phyloP scores from a whole-genome alignment of 2,888 invertebrate genomes.

The Lasioglossum pauxillum region DNA sequence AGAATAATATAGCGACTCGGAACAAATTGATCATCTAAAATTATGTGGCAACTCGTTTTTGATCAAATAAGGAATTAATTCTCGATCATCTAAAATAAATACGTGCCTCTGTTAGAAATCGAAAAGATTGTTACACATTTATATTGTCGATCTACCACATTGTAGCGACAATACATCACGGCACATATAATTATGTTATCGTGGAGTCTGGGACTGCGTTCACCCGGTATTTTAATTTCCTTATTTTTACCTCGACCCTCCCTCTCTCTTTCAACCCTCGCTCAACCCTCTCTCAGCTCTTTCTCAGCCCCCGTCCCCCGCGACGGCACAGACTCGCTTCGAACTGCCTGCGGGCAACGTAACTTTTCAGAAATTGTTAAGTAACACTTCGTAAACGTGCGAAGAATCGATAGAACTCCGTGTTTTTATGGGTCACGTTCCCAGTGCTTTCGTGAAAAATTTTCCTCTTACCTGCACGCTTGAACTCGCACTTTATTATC shows the following conservation, averaged over 20 bases:
- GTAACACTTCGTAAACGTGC: slow-evolving; percentile 26
- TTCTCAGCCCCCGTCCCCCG: background rate
- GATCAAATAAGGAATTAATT: no score
- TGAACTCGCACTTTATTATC: background rate
- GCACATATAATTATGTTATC: slow-evolving; percentile 61
- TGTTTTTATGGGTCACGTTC: slow-evolving; percentile 24
- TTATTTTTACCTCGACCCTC: slow-evolving; percentile 44
- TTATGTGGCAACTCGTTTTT: no score
- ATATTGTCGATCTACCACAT: background rate
- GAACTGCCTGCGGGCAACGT: slow-evolving; percentile 40
- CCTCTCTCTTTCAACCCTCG: background rate
- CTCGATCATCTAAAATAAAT: background rate
- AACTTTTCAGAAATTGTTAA: slow-evolving; percentile 45
- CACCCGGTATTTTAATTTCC: slow-evolving; percentile 59
- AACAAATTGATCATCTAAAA: no score
- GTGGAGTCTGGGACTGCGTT: slow-evolving; percentile 13
- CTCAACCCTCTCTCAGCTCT: background rate
- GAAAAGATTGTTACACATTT: background rate
- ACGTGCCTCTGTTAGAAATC: background rate
- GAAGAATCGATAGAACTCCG: slow-evolving; percentile 14
- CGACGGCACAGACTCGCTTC: background rate
- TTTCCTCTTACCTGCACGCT: background rate
- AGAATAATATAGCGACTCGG: background rate
- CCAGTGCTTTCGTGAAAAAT: background rate
- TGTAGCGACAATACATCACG: background rate